phyloP scores from a whole-genome alignment of 1,140 invertebrate species.

The Megalonaias nervosa region DNA sequence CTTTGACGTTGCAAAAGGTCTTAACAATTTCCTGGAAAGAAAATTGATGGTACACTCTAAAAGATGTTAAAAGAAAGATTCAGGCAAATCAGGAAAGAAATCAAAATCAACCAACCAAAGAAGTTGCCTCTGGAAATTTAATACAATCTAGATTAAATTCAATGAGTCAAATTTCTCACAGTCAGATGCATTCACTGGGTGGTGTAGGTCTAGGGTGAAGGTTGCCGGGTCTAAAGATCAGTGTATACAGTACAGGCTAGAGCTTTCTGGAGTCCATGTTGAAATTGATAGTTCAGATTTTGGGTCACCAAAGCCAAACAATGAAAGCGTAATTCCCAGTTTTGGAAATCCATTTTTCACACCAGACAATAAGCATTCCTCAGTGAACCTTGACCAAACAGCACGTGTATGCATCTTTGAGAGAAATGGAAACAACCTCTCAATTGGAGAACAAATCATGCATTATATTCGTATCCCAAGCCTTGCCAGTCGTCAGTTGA shows the following conservation, averaged over 20 bases:
- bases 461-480: constrained; percentile 51
- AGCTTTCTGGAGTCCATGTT: constrained; percentile 60
- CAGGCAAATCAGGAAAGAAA: no score
- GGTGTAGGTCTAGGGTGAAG: no score
- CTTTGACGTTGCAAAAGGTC: no score
- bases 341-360: constrained; percentile 1
- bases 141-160: no score
- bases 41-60: no score
- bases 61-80: no score
- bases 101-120: no score
- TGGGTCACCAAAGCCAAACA: background rate
- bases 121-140: no score
- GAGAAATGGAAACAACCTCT: background rate
- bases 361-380: background rate
- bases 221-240: no score
- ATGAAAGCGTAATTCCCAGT: constrained; percentile 14
- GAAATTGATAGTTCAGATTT: constrained; percentile 52
- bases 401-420: background rate
- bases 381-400: background rate
- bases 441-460: constrained; percentile 33
- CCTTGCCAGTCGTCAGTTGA: constrained; percentile 40
- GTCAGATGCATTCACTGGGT: no score
- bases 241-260: constrained; percentile 58
- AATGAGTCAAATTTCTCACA: no score
- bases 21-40: no score